Evolutionary conservation across 2,888 invertebrate species (phyloP).

Genomic region (Orthonevra nobilis): DNA sequence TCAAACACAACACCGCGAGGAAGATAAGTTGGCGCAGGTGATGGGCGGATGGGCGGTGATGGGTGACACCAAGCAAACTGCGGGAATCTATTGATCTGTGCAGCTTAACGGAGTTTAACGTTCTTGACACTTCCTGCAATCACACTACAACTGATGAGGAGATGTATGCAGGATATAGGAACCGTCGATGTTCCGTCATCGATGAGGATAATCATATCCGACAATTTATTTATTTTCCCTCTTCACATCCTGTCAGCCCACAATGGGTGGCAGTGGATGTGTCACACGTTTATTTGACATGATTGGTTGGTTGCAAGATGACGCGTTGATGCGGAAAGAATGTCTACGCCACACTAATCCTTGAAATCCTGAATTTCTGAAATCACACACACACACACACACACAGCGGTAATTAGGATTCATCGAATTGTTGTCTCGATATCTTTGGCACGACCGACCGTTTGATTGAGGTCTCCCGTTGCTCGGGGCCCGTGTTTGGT

Average conservation of each 20-base stretch:
- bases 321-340: constrained; percentile 38
- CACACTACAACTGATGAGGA: constrained; percentile 27
- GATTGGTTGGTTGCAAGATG: constrained; percentile 61
- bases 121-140: constrained; percentile 70
- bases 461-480: too few species aligned
- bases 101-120: constrained; percentile 57
- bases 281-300: constrained; percentile 69
- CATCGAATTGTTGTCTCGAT: constrained; percentile 62
- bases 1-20: background rate
- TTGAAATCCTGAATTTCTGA: constrained; percentile 29
- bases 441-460: constrained; percentile 42
- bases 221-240: constrained; percentile 63
- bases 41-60: background rate
- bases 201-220: constrained; percentile 70
- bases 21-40: background rate
- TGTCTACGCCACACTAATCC: constrained; percentile 49
- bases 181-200: too few species aligned
- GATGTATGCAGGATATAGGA: constrained; percentile 43
- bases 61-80: constrained; percentile 47
- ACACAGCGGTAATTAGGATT: constrained; percentile 68
- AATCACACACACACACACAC: too few species aligned
- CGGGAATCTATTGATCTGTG: constrained; percentile 62
- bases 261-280: constrained; percentile 8
- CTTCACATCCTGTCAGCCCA: constrained; percentile 1
- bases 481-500: background rate